A percentile compares a stretch with the other conserved stretches of the same genome.
phyloP scores from a whole-genome alignment of 1,140 invertebrate genomes.

The Drosophila truncata region DNA sequence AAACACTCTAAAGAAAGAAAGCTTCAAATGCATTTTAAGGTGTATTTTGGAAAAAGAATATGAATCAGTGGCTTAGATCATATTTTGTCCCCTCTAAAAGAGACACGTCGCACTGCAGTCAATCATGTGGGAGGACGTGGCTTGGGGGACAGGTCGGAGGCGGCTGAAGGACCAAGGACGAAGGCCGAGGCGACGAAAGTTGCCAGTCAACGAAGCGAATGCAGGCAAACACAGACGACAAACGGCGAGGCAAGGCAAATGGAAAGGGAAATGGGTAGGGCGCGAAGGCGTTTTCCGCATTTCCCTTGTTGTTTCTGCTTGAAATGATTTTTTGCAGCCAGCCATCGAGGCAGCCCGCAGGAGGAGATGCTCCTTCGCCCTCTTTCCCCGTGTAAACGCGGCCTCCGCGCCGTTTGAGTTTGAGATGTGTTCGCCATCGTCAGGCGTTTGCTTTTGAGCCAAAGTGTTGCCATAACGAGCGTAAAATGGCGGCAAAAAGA shows the following conservation, averaged over 20 bases:
- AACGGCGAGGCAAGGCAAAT: constrained; percentile 24
- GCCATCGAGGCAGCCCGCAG: constrained; percentile 27
- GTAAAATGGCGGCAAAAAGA: constrained; percentile 82
- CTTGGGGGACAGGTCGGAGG: not conserved
- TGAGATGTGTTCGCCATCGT: constrained; percentile 55
- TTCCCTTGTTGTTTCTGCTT: constrained; percentile 81
- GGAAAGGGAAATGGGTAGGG: constrained; percentile 9
- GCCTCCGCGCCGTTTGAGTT: constrained; percentile 72
- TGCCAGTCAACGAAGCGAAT: constrained; percentile 78
- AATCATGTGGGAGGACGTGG: constrained; percentile 59
- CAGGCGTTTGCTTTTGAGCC: constrained; percentile 79
- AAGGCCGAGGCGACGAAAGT: constrained; percentile 70
- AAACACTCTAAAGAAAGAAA: not conserved
- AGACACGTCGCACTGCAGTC: constrained; percentile 75
- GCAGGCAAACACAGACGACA: constrained; percentile 72
- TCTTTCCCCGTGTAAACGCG: constrained; percentile 39
- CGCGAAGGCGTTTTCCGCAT: constrained; percentile 78
- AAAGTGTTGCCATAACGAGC: constrained; percentile 83
- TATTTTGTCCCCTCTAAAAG: constrained; percentile 22
- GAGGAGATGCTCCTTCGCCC: constrained; percentile 56
- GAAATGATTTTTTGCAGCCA: constrained; percentile 71
- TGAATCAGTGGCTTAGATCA: constrained; percentile 23
- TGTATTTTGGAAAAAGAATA: not conserved
- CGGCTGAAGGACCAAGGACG: constrained; percentile 26
- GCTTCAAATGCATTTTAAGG: not conserved